Evolutionary conservation across 1,140 invertebrate genomes (phyloP).

Genomic region (Anastrepha ludens): DNA sequence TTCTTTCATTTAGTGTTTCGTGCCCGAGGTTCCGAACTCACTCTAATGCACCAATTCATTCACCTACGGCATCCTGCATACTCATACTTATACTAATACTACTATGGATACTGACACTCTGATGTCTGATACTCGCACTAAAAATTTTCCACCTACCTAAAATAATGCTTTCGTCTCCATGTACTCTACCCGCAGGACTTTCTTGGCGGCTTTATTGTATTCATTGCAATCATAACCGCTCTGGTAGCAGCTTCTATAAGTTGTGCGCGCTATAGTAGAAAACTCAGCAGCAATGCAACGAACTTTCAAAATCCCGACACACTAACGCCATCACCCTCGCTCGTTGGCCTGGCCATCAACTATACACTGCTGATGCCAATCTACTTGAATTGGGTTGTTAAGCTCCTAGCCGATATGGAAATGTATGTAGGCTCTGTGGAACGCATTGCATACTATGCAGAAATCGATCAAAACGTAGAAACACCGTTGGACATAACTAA

Average conservation of each 20-base stretch:
- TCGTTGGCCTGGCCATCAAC: constrained; percentile 84
- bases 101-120: not conserved
- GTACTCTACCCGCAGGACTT: constrained; percentile 80
- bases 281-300: constrained; percentile 44
- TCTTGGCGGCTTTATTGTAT: constrained; percentile 85
- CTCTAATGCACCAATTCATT: too few species aligned
- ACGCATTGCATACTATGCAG: constrained; percentile 79
- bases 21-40: too few species aligned
- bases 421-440: constrained; percentile 87
- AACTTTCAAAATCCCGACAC: not conserved
- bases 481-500: constrained; percentile 55
- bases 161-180: not conserved
- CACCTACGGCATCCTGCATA: too few species aligned
- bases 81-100: not conserved
- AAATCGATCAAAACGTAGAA: constrained; percentile 57
- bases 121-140: not conserved
- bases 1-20: too few species aligned
- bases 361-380: constrained; percentile 88
- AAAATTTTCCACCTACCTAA: too few species aligned
- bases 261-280: constrained; percentile 60
- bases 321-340: constrained; percentile 77
- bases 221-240: constrained; percentile 81
- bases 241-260: constrained; percentile 76
- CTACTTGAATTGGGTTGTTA: constrained; percentile 88
- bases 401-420: constrained; percentile 86